These are phyloP conservation scores for Cephalopterus ornatus DNA, from an alignment of 2,113 vertebrate genomes.

Conservation along the genomic window DNA sequence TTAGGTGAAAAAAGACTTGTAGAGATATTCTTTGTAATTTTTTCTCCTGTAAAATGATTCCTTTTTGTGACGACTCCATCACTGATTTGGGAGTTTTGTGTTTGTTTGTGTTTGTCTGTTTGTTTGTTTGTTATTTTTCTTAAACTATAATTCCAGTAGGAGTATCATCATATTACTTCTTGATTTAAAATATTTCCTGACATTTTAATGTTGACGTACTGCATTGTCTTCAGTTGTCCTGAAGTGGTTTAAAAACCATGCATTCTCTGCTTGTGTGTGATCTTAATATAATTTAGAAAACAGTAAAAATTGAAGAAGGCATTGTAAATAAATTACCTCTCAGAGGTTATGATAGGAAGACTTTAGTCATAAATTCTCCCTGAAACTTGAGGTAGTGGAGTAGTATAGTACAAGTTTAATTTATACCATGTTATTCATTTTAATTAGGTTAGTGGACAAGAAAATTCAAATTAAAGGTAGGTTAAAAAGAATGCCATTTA, in stretches of 20 bases:
- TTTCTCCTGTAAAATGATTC: background rate
- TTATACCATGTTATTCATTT: background rate
- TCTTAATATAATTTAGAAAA: background rate
- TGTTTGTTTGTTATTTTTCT: background rate
- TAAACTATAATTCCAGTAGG: background rate
- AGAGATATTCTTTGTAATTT: background rate
- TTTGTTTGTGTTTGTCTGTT: background rate
- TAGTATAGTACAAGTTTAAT: background rate
- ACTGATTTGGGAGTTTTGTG: background rate
- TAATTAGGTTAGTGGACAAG: background rate
- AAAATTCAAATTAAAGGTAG: background rate
- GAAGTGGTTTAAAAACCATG: background rate
- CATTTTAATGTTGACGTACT: background rate
- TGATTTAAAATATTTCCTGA: background rate
- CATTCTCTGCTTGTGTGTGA: background rate
- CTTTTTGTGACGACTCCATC: background rate
- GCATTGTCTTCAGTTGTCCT: background rate
- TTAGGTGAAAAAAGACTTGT: slow-evolving; percentile 34
- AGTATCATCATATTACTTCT: background rate
- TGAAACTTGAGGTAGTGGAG: background rate
- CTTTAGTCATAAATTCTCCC: background rate
- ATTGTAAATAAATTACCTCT: background rate
- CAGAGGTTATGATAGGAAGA: background rate
- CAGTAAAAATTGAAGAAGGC: background rate
- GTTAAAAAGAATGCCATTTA: background rate